These are phyloP conservation scores for Spodoptera littoralis DNA, from an alignment of 2,888 invertebrate genomes.

Conservation along the genomic window DNA sequence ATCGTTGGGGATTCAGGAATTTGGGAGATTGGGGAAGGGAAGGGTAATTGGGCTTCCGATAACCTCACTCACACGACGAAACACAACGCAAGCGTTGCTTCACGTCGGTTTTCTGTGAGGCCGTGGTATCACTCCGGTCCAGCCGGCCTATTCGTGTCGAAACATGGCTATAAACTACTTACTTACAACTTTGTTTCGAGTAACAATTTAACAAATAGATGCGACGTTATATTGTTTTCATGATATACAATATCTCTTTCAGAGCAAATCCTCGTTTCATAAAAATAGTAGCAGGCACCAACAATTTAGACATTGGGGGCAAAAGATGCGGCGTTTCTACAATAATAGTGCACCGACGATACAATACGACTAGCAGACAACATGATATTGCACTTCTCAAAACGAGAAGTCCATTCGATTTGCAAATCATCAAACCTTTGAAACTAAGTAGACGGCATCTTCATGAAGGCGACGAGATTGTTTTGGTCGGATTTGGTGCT, in stretches of 20 bases:
- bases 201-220: no score
- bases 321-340: conserved; percentile 67
- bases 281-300: conserved; percentile 76
- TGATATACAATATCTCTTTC: conserved; percentile 49
- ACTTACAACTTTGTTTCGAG: no score
- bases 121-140: no score
- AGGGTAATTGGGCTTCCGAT: no score
- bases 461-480: conserved; percentile 70
- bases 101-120: no score
- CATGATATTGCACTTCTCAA: conserved; percentile 80
- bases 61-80: no score
- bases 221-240: no score
- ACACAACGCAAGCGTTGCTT: no score
- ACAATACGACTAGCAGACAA: conserved; percentile 62
- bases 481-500: conserved; percentile 80
- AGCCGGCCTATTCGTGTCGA: no score
- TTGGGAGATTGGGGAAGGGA: no score
- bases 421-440: conserved; percentile 62
- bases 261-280: conserved; percentile 74
- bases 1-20: no score
- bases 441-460: conserved; percentile 61
- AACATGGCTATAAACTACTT: no score
- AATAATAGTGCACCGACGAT: conserved; percentile 63
- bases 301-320: conserved; percentile 73
- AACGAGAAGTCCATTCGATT: conserved; percentile 68